Base-by-base conservation (phyloP, 2,888 invertebrate genomes). In the Ptychoptera contaminata region DNA sequence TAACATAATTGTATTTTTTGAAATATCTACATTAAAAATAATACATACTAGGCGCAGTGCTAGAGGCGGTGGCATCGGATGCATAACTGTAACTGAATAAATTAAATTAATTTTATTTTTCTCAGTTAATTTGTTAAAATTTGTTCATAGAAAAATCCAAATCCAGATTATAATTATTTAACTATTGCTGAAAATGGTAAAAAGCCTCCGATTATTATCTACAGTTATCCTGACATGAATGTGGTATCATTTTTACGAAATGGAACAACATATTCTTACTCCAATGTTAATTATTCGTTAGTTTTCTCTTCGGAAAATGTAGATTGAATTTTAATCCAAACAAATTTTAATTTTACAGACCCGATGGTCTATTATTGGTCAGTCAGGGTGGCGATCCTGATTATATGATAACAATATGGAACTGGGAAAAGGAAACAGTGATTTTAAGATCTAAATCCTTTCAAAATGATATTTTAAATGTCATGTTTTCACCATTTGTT, bases 341-440 rank as follows among this genome's bases (percentile, higher is more conserved):
- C 43, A 63, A 66, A 11, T 58, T 40, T 2, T 40, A 3, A 23
- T 5, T 23, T 5, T 23, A 7, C 7, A 91, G 88, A 56, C 78
- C 82, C 3, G 78, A 82, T 53, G 93, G 92, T 1, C 74, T 78
- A 45, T 62, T 88, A 38, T 62, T 93, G 46, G 85, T 81, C 0
- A 59, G 64, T 0, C 66, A 65, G 52, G 88, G 88, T 1, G 82
- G 81, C 8, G 79, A 82, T 48, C 92, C 92, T 0, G 92, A 93
- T 61, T 87, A 79, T 58, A 77, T 82, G 60, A 69, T 92, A 34
- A 91, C 91, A 0, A 76, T 93, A 46, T 93, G 91, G 91, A 76
- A 82, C 55, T 93, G 92, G 92, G 71, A 75, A 52, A 71, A 71
- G 12, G 80, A 80, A 46, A 75, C 68, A 53, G 84, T 88, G 44